Base-by-base conservation (phyloP, 92 coral and sea anemone genomes). In the Muricea muricata region DNA sequence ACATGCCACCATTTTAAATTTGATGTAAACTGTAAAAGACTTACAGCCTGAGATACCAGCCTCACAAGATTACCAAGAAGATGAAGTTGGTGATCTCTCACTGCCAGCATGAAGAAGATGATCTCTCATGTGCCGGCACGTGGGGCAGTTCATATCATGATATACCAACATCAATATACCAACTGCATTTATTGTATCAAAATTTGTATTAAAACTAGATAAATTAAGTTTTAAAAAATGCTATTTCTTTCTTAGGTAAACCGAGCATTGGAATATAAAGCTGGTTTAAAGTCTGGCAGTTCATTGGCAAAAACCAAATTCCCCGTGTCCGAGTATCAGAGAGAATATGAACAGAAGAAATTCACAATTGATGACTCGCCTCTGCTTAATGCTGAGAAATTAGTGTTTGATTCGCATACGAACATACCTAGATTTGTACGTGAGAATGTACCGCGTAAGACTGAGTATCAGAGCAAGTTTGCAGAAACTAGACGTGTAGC, bases 381-480 rank as follows among this genome's bases (percentile, higher is more conserved):
- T 29, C 26, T 77, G 37, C 82, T 77, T 4, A 77, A 77, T 23
- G 82, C 82, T 24, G 82, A 77, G 69, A 77, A 77, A 77, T 31
- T 77, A 34, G 82, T 77, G 18, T 77, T 77, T 56, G 82, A 54
- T 32, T 77, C 82, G 7, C 82, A 77, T 40, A 77, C 82, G 33
- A 77, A 55, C 42, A 77, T 77, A 15, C 82, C 82, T 11, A 77
- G 82, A 31, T 55, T 77, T 57, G 68, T 77, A 35, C 47, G 82
- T 10, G 82, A 77, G 7, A 77, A 77, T 32, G 42, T 77, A 15
- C 68, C 82, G 18, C 68, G 41, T 23, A 77, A 13, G 61, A 77
- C 82, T 54, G 82, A 77, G 69, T 77, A 77, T 26, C 82, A 77
- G 61, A 77, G 82, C 39, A 77, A 56, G 39, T 77, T 77, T 56